A percentile compares a stretch with the other conserved stretches of the same genome.
Conservation (phyloP, 2,113 vertebrate genomes). For the Clupea harengus region DNA sequence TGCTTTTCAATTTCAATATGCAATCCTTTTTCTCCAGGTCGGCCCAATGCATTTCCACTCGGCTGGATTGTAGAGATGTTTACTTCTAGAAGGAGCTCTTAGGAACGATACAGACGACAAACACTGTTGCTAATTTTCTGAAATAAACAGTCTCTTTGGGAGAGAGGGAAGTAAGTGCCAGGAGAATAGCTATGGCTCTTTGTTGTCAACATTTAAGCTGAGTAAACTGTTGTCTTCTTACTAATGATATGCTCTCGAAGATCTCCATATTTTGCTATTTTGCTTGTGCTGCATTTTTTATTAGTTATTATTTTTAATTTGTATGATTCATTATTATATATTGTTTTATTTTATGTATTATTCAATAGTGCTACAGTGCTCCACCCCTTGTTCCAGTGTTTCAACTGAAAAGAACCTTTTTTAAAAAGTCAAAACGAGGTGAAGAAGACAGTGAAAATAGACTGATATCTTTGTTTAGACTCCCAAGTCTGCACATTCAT, state of each 20-base stretch:
- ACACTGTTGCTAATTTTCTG: conserved; percentile 39
- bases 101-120: conserved; percentile 18
- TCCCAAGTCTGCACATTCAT: neutral
- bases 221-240: neutral
- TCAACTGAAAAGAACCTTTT: neutral
- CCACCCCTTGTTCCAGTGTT: neutral
- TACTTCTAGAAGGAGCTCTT: conserved; percentile 43
- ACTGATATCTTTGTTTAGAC: neutral
- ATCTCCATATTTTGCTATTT: neutral
- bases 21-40: conserved; percentile 35
- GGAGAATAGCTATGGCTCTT: conserved; percentile 15
- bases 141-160: conserved; percentile 37
- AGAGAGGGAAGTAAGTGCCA: conserved; percentile 22
- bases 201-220: neutral
- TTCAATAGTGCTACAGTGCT: too few species aligned
- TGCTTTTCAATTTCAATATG: conserved; percentile 57
- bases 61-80: conserved; percentile 44
- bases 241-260: neutral
- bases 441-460: neutral
- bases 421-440: neutral
- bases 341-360: too few species aligned
- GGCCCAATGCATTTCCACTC: conserved; percentile 32
- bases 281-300: too few species aligned
- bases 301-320: too few species aligned
- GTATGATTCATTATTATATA: too few species aligned